Percentiles rank a stretch among this genome's conserved stretches.
These are phyloP conservation scores for Euura saliciscinereae DNA, from an alignment of 1,140 invertebrate species.

Conservation along the genomic window DNA sequence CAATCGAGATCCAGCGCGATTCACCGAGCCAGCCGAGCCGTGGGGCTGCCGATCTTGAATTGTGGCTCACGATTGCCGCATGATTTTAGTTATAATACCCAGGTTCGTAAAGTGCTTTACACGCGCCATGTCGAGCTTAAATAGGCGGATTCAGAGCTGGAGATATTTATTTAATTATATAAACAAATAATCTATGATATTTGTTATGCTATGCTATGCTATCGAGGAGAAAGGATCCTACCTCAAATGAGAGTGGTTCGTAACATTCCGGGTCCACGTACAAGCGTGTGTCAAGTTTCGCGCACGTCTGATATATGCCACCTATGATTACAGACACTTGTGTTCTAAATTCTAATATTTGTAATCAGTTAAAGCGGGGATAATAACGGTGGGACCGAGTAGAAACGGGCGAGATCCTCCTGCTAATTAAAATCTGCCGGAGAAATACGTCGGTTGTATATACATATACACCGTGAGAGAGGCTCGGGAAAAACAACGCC, in stretches of 20 bases:
- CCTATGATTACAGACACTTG: constrained; percentile 5
- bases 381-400: not conserved
- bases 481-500: constrained; percentile 9
- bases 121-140: not conserved
- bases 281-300: not conserved
- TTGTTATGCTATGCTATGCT: no score
- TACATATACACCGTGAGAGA: not conserved
- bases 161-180: not conserved
- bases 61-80: constrained; percentile 18
- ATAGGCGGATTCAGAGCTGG: not conserved
- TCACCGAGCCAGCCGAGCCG: constrained; percentile 3
- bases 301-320: not conserved
- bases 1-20: constrained; percentile 51
- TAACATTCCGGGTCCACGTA: not conserved
- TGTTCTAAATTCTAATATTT: constrained; percentile 7
- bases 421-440: constrained; percentile 18
- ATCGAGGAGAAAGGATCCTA: not conserved
- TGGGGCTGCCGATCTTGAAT: not conserved
- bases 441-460: constrained; percentile 3
- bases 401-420: constrained; percentile 3
- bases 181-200: no score
- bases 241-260: not conserved
- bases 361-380: not conserved
- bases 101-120: not conserved
- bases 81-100: constrained; percentile 1